phyloP scores from a whole-genome alignment of 2,113 vertebrate genomes.

The Phycodurus eques region DNA sequence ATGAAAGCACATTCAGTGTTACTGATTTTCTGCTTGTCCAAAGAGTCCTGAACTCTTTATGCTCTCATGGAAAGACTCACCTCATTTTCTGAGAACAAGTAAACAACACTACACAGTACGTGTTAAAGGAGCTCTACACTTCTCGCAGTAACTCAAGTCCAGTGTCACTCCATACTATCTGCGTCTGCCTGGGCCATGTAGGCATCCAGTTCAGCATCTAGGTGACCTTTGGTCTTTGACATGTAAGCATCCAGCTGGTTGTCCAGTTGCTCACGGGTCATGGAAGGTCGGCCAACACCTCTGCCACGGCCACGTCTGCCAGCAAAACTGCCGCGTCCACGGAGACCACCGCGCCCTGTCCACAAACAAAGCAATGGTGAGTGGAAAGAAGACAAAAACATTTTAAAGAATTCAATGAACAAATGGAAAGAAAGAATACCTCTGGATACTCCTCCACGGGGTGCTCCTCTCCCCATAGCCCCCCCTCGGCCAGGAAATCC shows the following conservation, averaged over 20 bases:
- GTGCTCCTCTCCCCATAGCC: slow-evolving; percentile 77
- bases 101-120: slow-evolving; percentile 15
- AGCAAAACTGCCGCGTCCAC: slow-evolving; percentile 82
- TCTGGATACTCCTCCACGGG: slow-evolving; percentile 66
- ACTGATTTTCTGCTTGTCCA: slow-evolving; percentile 6
- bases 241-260: slow-evolving; percentile 97
- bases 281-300: slow-evolving; percentile 69
- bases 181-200: slow-evolving; percentile 98
- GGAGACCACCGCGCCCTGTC: slow-evolving; percentile 83
- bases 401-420: not conserved
- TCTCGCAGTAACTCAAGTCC: slow-evolving; percentile 13
- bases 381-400: not conserved
- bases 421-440: not conserved
- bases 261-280: slow-evolving; percentile 95
- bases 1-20: slow-evolving; percentile 9
- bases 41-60: slow-evolving; percentile 23
- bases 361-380: not conserved
- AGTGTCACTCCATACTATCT: slow-evolving; percentile 81
- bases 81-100: slow-evolving; percentile 1
- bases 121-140: slow-evolving; percentile 23
- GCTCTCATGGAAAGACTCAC: slow-evolving; percentile 17
- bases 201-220: slow-evolving; percentile 94
- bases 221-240: slow-evolving; percentile 97
- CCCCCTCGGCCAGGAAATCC: slow-evolving; percentile 81
- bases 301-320: slow-evolving; percentile 82